Conservation (phyloP, 1,140 invertebrate species). For the Drosophila nigrodunni region DNA sequence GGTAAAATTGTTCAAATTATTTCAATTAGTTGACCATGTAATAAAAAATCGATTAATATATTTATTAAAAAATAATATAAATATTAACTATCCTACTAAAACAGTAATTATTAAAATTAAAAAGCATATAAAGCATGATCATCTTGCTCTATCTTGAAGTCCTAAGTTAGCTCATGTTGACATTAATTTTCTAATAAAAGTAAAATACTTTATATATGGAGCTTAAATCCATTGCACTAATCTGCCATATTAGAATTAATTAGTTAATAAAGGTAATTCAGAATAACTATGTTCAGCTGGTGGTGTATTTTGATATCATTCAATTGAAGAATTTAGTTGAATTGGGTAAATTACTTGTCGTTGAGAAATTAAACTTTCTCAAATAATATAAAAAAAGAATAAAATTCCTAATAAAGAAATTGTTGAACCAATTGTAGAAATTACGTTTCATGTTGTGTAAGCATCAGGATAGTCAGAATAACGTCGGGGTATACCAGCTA, state of each 20-base stretch:
- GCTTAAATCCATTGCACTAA: conserved; percentile 87
- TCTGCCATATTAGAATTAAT: conserved; percentile 86
- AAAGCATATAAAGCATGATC: conserved; percentile 86
- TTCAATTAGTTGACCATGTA: conserved; percentile 87
- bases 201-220: conserved; percentile 86
- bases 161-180: conserved; percentile 86
- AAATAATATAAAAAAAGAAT: conserved; percentile 86
- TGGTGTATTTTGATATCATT: conserved; percentile 87
- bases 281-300: conserved; percentile 86
- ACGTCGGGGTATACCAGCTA: conserved; percentile 90
- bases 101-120: conserved; percentile 87
- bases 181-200: conserved; percentile 85
- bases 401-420: conserved; percentile 86
- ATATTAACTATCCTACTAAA: conserved; percentile 87
- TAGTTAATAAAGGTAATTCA: conserved; percentile 86
- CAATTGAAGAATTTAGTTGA: conserved; percentile 86
- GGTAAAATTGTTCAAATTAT: conserved; percentile 88
- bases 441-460: conserved; percentile 87
- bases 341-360: conserved; percentile 84
- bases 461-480: conserved; percentile 90
- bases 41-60: conserved; percentile 85
- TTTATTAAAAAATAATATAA: conserved; percentile 85
- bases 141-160: conserved; percentile 86
- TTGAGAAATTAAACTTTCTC: conserved; percentile 84
- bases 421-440: conserved; percentile 88